Base-by-base conservation (phyloP, 2,113 vertebrate species). In the Eulacestoma nigropectus region DNA sequence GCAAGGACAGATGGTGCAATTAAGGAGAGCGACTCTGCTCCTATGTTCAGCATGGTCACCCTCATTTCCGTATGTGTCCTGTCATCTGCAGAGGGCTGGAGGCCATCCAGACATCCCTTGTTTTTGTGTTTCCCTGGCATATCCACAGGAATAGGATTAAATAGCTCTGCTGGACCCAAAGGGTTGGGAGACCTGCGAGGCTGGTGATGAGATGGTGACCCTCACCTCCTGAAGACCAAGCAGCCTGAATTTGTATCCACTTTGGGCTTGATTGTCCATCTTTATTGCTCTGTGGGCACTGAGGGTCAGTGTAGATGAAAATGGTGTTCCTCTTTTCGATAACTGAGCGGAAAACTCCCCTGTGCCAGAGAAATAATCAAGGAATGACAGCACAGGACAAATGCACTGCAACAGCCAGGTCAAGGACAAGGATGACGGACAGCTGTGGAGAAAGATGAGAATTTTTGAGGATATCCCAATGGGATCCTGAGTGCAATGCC, bases 1-100 rank as follows among this genome's bases (percentile, higher is more conserved):
- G 60, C 55, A 68, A 87, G 44, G 74, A 94, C 94, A 96, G 93
- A 95, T 88, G 92, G 95, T 74, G 39, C 68, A 76, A 77, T 95
- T 93, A 91, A 39, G 72, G 57, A 93, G 46, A 90, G 60, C 33
- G 33, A 68, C 60, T 93, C 65, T 35, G 72, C 75, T 87, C 52
- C 49, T 16, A 60, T 3, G 4, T 91, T 91, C 81, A 62, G 33
- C 55, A 65, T 63, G 79, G 92, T 93, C 92, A 92, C 95, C 57
- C 60, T 91, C 60, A 65, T 39, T 79, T 91, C 74, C 90, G 69
- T 92, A 76, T 86, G 95, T 44, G 46, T 76, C 81, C 50, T 79
- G 39, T 78, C 89, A 70, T 79, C 90, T 86, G 72, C 90, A 88
- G 83, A 69, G 74, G 53, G 47, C 47, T 94, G 95, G 90, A 42